phyloP scores from a whole-genome alignment of 2,797 vertebrate species.

The Ambastaia sidthimunki region DNA sequence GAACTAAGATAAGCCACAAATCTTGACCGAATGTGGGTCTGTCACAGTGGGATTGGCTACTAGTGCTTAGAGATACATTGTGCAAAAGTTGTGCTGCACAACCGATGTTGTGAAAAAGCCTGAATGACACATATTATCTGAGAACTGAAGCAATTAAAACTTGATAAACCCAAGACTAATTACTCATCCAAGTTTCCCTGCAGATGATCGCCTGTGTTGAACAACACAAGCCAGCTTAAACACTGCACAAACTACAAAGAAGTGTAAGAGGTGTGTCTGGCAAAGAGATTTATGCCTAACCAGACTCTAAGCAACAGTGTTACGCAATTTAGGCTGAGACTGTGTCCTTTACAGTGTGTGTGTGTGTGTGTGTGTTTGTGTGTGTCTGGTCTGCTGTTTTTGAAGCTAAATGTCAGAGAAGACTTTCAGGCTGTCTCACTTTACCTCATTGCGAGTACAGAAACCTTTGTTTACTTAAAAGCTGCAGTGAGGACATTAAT shows the following conservation, averaged over 20 bases:
- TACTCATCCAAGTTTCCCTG: background rate
- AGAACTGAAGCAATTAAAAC: background rate
- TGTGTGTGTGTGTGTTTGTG: background rate
- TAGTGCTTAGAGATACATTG: background rate
- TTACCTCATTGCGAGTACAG: background rate
- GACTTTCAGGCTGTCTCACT: background rate
- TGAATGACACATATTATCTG: background rate
- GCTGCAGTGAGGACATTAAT: background rate
- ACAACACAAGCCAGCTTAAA: background rate
- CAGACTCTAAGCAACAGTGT: constrained; percentile 35
- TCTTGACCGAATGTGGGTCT: background rate
- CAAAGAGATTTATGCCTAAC: constrained; percentile 3
- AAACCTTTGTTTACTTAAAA: background rate
- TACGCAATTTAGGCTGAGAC: constrained; percentile 26
- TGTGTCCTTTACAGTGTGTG: constrained; percentile 3
- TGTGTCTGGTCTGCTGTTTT: background rate
- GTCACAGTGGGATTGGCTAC: background rate
- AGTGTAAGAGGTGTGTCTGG: constrained; percentile 37
- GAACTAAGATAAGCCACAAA: constrained; percentile 17
- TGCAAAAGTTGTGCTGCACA: background rate
- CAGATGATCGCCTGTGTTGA: background rate
- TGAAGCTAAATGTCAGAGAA: background rate
- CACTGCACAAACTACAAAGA: constrained; percentile 45
- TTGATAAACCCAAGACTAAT: background rate
- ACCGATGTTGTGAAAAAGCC: background rate